Conservation (phyloP, 1,140 invertebrate species). For the Drosophila nigrodunni region DNA sequence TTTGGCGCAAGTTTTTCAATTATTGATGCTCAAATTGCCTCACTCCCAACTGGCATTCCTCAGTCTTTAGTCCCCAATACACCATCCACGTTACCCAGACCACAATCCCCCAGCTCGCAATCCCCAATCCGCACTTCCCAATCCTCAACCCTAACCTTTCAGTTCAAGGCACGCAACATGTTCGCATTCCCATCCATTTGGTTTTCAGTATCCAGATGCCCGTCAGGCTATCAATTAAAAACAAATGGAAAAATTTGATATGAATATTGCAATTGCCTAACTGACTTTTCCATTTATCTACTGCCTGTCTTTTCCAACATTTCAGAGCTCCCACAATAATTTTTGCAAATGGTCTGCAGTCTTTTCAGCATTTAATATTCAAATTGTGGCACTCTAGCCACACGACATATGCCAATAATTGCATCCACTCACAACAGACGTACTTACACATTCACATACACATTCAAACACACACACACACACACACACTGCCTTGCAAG, state of each 20-base stretch:
- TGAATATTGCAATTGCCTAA: conserved; percentile 26
- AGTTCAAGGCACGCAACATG: conserved; percentile 15
- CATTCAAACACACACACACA: conserved; percentile 7
- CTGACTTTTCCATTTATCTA: conserved; percentile 15
- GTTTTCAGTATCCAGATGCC: conserved; percentile 10
- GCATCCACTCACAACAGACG: conserved; percentile 6
- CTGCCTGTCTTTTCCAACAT: conserved; percentile 21
- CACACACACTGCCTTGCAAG: neutral
- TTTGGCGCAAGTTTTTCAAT: conserved; percentile 54
- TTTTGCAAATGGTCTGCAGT: conserved; percentile 1
- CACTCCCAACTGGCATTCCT: neutral
- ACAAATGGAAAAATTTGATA: conserved; percentile 12
- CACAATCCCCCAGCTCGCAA: neutral
- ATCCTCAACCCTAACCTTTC: neutral
- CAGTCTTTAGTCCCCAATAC: neutral
- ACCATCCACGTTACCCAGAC: neutral
- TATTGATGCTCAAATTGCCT: conserved; percentile 48
- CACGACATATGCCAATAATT: conserved; percentile 40
- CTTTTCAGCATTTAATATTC: conserved; percentile 36
- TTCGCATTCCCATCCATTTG: conserved; percentile 32
- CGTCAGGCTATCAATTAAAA: conserved; percentile 39
- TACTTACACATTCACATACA: neutral
- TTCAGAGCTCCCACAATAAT: neutral
- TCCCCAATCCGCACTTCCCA: neutral
- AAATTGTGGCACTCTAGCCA: conserved; percentile 35